A percentile compares a stretch with the other conserved stretches of the same genome.
Evolutionary conservation across 2,113 vertebrate species (phyloP).

Genomic region (Parus major): DNA sequence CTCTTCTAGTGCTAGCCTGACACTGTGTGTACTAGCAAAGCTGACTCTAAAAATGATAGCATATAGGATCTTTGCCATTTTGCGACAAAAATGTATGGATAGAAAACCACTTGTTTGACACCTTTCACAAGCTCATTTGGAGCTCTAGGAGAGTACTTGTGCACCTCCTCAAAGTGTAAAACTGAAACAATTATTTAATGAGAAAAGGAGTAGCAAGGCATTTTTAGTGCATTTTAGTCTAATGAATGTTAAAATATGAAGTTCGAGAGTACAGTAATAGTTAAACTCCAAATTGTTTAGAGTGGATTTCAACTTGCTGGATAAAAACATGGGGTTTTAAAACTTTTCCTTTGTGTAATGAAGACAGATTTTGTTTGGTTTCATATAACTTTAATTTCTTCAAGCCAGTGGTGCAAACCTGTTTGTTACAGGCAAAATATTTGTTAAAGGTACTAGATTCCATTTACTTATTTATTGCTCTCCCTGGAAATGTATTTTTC

Average conservation of each 20-base stretch:
- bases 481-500: background rate
- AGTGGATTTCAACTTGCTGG: background rate
- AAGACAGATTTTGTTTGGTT: background rate
- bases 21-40: background rate
- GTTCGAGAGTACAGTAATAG: background rate
- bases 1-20: background rate
- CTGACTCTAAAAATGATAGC: background rate
- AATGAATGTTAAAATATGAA: background rate
- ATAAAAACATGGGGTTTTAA: background rate
- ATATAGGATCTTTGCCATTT: background rate
- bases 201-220: background rate
- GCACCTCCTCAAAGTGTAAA: background rate
- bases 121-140: background rate
- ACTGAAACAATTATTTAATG: background rate
- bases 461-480: background rate
- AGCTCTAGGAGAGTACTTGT: background rate
- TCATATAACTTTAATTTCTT: background rate
- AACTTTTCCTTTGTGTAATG: background rate
- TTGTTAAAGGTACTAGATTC: background rate
- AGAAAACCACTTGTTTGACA: background rate
- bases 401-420: background rate
- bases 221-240: background rate
- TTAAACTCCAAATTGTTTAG: background rate
- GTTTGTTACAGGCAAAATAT: background rate
- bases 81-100: background rate